These are phyloP conservation scores for Agriotes lineatus DNA, from an alignment of 2,888 invertebrate species.

Conservation along the genomic window DNA sequence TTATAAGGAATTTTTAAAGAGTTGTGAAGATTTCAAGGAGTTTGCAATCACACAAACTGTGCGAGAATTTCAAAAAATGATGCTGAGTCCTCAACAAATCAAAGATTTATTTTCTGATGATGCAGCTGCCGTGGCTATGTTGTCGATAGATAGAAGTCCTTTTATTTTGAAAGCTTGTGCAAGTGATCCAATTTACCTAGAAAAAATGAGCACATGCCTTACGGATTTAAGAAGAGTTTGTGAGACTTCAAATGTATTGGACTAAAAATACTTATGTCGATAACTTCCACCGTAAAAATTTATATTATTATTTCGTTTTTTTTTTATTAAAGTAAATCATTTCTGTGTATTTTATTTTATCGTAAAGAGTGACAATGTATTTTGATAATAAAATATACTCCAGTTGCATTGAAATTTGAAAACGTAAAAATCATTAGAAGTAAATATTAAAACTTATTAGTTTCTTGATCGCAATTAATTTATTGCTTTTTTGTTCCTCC, in stretches of 20 bases:
- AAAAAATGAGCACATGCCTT: background rate
- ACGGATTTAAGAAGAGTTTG: background rate
- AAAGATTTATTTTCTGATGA: background rate
- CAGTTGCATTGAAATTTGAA: too few species aligned
- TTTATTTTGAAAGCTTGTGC: background rate
- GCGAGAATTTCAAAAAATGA: slow-evolving; percentile 50
- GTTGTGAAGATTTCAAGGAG: slow-evolving; percentile 49
- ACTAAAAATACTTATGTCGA: background rate
- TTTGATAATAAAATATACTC: too few species aligned
- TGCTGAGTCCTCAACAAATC: background rate
- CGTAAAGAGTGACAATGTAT: too few species aligned
- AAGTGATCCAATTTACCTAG: background rate
- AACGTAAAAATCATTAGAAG: too few species aligned
- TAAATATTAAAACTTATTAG: too few species aligned
- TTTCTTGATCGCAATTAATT: too few species aligned
- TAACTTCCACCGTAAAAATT: too few species aligned
- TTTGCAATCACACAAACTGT: slow-evolving; percentile 51
- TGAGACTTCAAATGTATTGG: background rate
- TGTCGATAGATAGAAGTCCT: slow-evolving; percentile 2
- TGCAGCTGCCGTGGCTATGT: background rate
- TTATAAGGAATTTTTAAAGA: slow-evolving; percentile 49
- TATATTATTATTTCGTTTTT: too few species aligned
- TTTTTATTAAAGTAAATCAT: too few species aligned
- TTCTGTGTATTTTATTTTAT: too few species aligned
- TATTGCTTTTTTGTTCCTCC: too few species aligned